These are phyloP conservation scores for Drosophila sulfurigaster DNA, from an alignment of 1,140 invertebrate genomes.

Conservation along the genomic window DNA sequence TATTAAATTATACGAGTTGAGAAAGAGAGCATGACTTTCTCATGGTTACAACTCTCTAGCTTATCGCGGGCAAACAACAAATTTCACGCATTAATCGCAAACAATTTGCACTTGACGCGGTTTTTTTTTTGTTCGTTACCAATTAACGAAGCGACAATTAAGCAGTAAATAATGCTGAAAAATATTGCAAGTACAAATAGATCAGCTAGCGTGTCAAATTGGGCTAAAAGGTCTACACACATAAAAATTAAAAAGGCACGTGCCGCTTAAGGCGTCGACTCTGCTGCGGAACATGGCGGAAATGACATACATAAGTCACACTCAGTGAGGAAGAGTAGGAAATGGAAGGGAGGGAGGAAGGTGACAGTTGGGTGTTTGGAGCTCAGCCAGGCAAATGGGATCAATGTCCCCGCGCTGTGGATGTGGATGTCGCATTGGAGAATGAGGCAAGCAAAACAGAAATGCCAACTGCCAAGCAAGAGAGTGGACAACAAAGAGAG, in stretches of 20 bases:
- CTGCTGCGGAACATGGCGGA: constrained; percentile 26
- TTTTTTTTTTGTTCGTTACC: constrained; percentile 46
- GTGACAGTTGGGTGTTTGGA: background rate
- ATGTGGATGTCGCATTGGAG: constrained; percentile 49
- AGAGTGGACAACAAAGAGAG: constrained; percentile 4
- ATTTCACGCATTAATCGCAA: constrained; percentile 31
- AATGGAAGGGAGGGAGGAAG: background rate
- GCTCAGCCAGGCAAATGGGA: constrained; percentile 59
- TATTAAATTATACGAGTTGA: constrained; percentile 4
- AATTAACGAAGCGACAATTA: constrained; percentile 46
- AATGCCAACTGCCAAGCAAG: constrained; percentile 36
- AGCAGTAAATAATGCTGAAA: constrained; percentile 5
- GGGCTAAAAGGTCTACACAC: constrained; percentile 4
- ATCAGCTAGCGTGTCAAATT: background rate
- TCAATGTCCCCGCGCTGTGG: constrained; percentile 66
- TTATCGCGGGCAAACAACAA: constrained; percentile 40
- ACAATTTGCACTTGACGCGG: constrained; percentile 34
- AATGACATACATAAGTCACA: constrained; percentile 52
- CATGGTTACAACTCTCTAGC: background rate
- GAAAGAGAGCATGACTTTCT: background rate
- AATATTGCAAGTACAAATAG: constrained; percentile 14
- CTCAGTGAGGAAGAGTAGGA: background rate
- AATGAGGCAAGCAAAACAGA: constrained; percentile 76
- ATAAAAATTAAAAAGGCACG: background rate
- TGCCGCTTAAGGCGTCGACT: constrained; percentile 26